Conservation (phyloP, 1,140 invertebrate species). For the Drosophila sturtevanti region DNA sequence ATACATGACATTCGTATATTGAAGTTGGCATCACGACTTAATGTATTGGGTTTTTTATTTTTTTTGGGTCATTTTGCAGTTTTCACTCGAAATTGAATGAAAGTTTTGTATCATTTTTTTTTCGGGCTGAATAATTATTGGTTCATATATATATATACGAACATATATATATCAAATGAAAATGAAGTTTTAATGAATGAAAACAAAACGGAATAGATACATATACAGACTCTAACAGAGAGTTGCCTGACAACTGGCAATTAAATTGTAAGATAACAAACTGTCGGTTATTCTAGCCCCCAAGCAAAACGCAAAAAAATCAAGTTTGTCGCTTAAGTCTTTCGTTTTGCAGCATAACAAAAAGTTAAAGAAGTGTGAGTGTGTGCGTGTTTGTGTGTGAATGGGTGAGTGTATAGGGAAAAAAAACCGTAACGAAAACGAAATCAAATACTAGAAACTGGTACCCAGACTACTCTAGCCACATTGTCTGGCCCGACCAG, state of each 20-base stretch:
- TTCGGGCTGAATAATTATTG: slow-evolving; percentile 33
- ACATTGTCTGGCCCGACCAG: neutral
- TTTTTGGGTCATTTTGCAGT: slow-evolving; percentile 33
- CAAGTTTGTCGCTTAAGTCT: slow-evolving; percentile 81
- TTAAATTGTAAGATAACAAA: slow-evolving; percentile 43
- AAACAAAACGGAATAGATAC: slow-evolving; percentile 52
- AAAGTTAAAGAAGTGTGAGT: neutral
- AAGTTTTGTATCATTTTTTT: slow-evolving; percentile 50
- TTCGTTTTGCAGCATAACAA: slow-evolving; percentile 48
- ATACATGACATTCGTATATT: neutral
- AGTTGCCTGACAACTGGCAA: slow-evolving; percentile 37
- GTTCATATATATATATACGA: slow-evolving; percentile 11
- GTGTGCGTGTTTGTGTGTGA: neutral
- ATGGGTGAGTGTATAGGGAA: neutral
- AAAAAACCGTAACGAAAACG: slow-evolving; percentile 71
- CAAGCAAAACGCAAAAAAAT: slow-evolving; percentile 24
- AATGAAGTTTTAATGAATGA: slow-evolving; percentile 37
- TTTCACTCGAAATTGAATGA: slow-evolving; percentile 70
- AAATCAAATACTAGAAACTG: slow-evolving; percentile 62
- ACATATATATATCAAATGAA: slow-evolving; percentile 34
- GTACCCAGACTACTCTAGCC: slow-evolving; percentile 13
- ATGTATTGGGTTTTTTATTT: slow-evolving; percentile 33
- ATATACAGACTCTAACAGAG: slow-evolving; percentile 47
- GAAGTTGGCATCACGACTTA: slow-evolving; percentile 6
- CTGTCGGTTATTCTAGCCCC: slow-evolving; percentile 38